phyloP scores from a whole-genome alignment of 2,113 vertebrate genomes.

The Myxocyprinus asiaticus region DNA sequence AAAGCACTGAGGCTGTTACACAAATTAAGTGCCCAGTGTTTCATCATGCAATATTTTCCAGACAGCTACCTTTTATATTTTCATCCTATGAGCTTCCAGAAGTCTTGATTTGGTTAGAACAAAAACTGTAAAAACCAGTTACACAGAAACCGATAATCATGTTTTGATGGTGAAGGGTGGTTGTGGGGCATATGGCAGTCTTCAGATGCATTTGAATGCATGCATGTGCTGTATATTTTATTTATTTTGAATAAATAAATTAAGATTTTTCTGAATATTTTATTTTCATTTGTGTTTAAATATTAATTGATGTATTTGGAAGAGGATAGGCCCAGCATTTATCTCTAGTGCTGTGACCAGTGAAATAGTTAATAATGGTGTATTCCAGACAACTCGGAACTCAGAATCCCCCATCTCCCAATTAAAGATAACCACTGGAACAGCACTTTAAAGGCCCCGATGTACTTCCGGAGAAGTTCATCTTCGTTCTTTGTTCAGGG shows the following conservation, averaged over 20 bases:
- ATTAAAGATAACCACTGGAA: no score
- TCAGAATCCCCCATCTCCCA: no score
- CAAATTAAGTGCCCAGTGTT: neutral
- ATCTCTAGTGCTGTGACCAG: no score
- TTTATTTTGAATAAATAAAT: constrained; percentile 57
- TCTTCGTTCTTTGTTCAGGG: no score
- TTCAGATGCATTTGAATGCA: constrained; percentile 21
- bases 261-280: neutral
- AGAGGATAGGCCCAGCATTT: no score
- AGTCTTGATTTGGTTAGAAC: neutral
- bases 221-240: constrained; percentile 55
- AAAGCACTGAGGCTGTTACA: neutral
- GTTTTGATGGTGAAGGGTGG: constrained; percentile 22
- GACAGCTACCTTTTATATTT: neutral
- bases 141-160: constrained; percentile 3
- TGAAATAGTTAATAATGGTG: no score
- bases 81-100: neutral
- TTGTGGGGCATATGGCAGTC: neutral
- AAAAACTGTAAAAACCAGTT: neutral
- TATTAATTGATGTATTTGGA: neutral
- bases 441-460: no score
- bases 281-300: neutral
- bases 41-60: constrained; percentile 5
- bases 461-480: no score
- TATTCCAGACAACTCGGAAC: no score